Evolutionary conservation across 2,888 invertebrate genomes (phyloP), one percentile per base, ranked within the genome.

Genomic region (Oeneis ivallda): DNA sequence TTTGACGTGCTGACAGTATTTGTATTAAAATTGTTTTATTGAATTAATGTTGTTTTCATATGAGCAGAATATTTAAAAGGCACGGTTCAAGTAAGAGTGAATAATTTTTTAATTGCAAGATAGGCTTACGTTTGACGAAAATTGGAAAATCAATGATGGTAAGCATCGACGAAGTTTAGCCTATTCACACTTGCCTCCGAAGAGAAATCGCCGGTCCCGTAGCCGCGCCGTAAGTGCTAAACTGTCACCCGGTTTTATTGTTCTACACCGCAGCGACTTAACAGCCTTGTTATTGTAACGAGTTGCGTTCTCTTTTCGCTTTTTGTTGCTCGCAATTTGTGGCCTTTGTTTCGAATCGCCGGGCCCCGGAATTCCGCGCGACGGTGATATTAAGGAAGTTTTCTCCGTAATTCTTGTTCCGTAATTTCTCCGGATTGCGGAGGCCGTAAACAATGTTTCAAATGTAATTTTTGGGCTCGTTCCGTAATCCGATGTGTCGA

Each of bases 231-330:
- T 76, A 81, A 84, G 83, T 82, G 81, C 79, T 80, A 77, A 82
- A 80, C 80, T 83, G 83, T 84, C 83, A 77, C 78, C 78, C 75
- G 80, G 78, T 83, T 85, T 85, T 86, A 88, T 86, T 85, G 86
- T 83, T 77, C 75, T 75, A 73, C 77, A 72, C 75, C 76, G 76
- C 77, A 71, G 75, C 79, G 79, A 80, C 84, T 86, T 85, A 87
- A 81, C 88, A 80, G 82, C 80, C 76, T 77, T 83, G 87, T 86
- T 85, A 80, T 81, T 82, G 84, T 80, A 81, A 81, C 76, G 75
- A 79, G 80, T 85, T 82, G 77, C 74, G 70, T 72, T 72, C 71
- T 72, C 76, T 75, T 78, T 78, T 76, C 79, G 71, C 73, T 75
- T 75, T 80, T 85, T 84, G 85, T 81, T 81, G 74, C 79, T 74